phyloP scores from a whole-genome alignment of 2,797 vertebrate species.

The Spinibarbus caldwelli region DNA sequence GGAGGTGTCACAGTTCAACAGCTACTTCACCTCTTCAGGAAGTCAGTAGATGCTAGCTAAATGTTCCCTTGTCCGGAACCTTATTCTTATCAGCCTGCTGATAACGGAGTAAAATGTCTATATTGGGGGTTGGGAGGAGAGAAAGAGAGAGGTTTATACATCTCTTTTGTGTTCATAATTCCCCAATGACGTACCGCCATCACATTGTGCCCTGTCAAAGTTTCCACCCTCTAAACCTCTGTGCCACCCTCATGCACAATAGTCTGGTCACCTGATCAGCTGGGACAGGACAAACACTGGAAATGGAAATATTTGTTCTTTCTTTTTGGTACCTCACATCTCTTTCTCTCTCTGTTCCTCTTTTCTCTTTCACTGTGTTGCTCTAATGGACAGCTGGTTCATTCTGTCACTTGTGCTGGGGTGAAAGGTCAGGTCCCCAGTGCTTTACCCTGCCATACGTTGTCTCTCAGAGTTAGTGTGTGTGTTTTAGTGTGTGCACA shows the following conservation, averaged over 20 bases:
- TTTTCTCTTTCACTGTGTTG: conserved; percentile 12
- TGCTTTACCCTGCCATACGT: conserved; percentile 33
- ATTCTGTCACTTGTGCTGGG: conserved; percentile 55
- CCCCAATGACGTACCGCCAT: conserved; percentile 3
- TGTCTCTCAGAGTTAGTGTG: conserved; percentile 18
- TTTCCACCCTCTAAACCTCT: conserved; percentile 29
- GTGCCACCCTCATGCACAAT: conserved; percentile 21
- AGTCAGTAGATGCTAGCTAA: conserved; percentile 48
- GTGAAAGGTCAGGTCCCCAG: conserved; percentile 56
- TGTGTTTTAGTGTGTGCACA: conserved; percentile 16
- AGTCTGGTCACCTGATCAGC: conserved; percentile 31
- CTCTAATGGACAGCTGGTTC: conserved; percentile 56
- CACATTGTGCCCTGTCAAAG: conserved; percentile 12
- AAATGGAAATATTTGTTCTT: conserved; percentile 46
- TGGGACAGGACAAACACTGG: conserved; percentile 36
- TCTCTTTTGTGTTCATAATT: conserved; percentile 18
- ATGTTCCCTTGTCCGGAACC: conserved; percentile 22
- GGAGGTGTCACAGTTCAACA: conserved; percentile 43
- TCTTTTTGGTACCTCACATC: neutral
- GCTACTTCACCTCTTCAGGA: conserved; percentile 52
- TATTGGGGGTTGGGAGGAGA: neutral
- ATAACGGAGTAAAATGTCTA: neutral
- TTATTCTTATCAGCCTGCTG: conserved; percentile 32
- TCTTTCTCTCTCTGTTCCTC: conserved; percentile 20
- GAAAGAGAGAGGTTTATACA: neutral